A percentile compares a stretch with the other conserved stretches of the same genome.
phyloP scores from a whole-genome alignment of 2,113 vertebrate species.

The Syrrhaptes paradoxus region DNA sequence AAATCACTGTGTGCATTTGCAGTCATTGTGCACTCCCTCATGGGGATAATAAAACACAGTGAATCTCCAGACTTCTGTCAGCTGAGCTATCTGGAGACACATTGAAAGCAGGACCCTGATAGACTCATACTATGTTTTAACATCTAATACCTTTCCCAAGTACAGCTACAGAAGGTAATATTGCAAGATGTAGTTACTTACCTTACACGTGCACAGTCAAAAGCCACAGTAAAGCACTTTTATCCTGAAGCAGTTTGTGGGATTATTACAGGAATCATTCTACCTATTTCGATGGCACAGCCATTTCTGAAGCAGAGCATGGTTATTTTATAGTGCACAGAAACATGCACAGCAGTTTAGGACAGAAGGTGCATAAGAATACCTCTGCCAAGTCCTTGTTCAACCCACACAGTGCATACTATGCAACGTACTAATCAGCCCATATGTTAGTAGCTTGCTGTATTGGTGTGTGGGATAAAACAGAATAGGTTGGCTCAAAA shows the following conservation, averaged over 20 bases:
- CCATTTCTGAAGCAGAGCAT: background rate
- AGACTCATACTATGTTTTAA: background rate
- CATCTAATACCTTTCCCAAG: background rate
- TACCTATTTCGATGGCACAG: background rate
- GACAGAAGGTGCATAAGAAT: constrained; percentile 53
- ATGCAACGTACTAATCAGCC: background rate
- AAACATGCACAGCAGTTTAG: background rate
- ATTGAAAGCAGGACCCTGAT: background rate
- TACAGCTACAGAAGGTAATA: background rate
- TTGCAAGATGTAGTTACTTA: background rate
- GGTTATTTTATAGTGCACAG: background rate
- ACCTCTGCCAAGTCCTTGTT: constrained; percentile 41
- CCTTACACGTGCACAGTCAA: background rate
- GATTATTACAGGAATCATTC: background rate
- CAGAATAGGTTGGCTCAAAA: background rate
- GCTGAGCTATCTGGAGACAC: background rate
- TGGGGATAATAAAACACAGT: background rate
- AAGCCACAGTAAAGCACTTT: background rate
- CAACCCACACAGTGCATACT: constrained; percentile 26
- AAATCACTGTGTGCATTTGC: background rate
- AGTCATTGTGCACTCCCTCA: background rate
- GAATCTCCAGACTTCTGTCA: background rate
- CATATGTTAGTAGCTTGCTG: background rate
- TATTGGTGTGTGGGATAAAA: background rate
- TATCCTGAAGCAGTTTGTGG: background rate